phyloP scores from a whole-genome alignment of 2,888 invertebrate species.

The Therioaphis trifolii region DNA sequence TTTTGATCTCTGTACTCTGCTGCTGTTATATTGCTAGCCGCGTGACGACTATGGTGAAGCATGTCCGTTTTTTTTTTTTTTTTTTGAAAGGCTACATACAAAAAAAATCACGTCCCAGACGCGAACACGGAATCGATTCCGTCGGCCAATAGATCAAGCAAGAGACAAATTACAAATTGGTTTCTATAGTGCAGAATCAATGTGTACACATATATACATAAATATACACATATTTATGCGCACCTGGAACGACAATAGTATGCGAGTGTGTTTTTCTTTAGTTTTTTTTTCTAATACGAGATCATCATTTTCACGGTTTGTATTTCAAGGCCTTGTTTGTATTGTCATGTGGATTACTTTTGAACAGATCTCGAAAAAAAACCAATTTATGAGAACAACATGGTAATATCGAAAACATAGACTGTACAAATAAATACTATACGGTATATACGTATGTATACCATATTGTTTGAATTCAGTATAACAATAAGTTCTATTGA shows the following conservation, averaged over 20 bases:
- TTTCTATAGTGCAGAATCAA: constrained; percentile 32
- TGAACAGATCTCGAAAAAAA: constrained; percentile 4
- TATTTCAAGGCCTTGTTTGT: constrained; percentile 16
- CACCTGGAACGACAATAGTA: constrained; percentile 1
- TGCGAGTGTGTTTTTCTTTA: constrained; percentile 35
- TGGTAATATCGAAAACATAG: no score
- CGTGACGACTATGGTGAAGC: constrained; percentile 43
- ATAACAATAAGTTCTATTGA: no score
- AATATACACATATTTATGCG: neutral
- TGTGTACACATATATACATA: constrained; percentile 16
- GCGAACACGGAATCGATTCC: constrained; percentile 50
- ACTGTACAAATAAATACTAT: no score
- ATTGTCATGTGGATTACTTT: constrained; percentile 19
- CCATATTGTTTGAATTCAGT: no score
- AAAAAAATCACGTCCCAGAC: constrained; percentile 55
- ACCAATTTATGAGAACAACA: neutral
- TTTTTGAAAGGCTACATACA: constrained; percentile 6
- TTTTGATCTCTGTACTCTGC: constrained; percentile 27
- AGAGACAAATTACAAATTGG: constrained; percentile 60
- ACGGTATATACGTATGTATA: no score
- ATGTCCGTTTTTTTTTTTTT: constrained; percentile 53
- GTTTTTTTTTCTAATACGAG: constrained; percentile 11
- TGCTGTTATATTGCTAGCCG: neutral
- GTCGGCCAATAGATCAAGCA: constrained; percentile 54
- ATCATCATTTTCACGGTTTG: constrained; percentile 36